Percentiles rank a stretch among this genome's conserved stretches.
Evolutionary conservation across 2,113 vertebrate genomes (phyloP).

Genomic region (Probosciger aterrimus): DNA sequence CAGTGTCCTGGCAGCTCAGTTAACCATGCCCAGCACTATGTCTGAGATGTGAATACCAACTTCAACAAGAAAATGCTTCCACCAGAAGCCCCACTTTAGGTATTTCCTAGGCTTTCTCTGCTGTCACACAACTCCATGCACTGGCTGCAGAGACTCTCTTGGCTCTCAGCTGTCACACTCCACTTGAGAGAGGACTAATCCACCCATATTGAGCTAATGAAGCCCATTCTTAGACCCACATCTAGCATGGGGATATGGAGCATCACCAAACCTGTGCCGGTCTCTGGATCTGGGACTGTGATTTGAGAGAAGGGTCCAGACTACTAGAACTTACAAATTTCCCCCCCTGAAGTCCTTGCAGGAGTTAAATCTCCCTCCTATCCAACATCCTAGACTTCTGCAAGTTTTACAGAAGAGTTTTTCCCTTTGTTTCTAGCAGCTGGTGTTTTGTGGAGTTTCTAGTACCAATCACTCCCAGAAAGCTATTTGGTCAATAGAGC

Average conservation of each 20-base stretch:
- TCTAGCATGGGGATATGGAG: accelerated
- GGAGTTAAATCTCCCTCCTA: not conserved
- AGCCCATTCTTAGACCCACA: not conserved
- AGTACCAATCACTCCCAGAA: not conserved
- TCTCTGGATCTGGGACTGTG: not conserved
- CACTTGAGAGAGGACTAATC: not conserved
- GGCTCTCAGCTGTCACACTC: not conserved
- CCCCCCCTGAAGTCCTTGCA: not conserved
- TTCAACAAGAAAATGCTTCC: not conserved
- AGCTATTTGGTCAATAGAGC: not conserved
- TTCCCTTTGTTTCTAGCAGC: not conserved
- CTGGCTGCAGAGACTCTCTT: not conserved
- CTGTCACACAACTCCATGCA: no score
- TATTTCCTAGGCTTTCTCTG: not conserved
- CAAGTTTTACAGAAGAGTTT: not conserved
- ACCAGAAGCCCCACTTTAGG: not conserved
- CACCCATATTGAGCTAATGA: accelerated
- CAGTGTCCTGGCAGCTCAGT: not conserved
- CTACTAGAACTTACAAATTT: not conserved
- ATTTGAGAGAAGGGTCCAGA: not conserved
- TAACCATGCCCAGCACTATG: not conserved
- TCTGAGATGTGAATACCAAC: not conserved
- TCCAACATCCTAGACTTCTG: not conserved
- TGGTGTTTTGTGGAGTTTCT: not conserved
- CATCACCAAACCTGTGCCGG: not conserved